Base-by-base conservation (phyloP, 1,140 invertebrate species). In the Cotesia vestalis region DNA sequence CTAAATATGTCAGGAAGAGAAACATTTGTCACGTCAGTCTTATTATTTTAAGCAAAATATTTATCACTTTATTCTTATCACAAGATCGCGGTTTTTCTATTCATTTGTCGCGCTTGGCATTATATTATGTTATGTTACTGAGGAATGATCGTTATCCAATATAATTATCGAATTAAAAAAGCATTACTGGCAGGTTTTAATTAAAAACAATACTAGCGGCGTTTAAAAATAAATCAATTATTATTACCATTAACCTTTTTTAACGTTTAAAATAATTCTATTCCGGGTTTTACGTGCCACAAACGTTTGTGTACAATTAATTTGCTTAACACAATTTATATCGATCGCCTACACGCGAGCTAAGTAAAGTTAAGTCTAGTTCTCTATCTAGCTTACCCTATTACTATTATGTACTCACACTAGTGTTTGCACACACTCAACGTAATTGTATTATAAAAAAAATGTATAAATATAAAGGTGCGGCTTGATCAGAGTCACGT, bases 151-250 rank as follows among this genome's bases (percentile, higher is more conserved):
- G 66, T 60, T 59, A 69, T 76, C 62, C 68, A 69, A 71, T 77
- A 76, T 77, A 80, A 81, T 81, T 78, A 80, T 79, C 78, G 76
- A 80, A 80, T 80, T 81, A 79, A 76, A 46, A 46, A 46, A 46
- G 11, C 40, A 46, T 46, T 46, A 46, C 6, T 3, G 40, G 6
- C 11, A 11, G 74, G 80, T 79, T 80, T 79, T 69, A 69, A 74
- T 80, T 77, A 79, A 71, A 71, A 71, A 55, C 71, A 46, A 46
- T 46, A 9, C 40, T 3, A 46, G 11, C 40, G 11, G 11, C 40
- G 40, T 46, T 46, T 46, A 46, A 46, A 46, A 46, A 9, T 46
- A 46, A 46, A 46, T 46, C 40, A 46, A 46, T 46, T 46, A 46
- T 46, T 46, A 46, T 46, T 60, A 35, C 61, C 14, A 71, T 52